These are phyloP conservation scores for Hippocampus mohnikei DNA, from an alignment of 2,113 vertebrate genomes.

Conservation along the genomic window DNA sequence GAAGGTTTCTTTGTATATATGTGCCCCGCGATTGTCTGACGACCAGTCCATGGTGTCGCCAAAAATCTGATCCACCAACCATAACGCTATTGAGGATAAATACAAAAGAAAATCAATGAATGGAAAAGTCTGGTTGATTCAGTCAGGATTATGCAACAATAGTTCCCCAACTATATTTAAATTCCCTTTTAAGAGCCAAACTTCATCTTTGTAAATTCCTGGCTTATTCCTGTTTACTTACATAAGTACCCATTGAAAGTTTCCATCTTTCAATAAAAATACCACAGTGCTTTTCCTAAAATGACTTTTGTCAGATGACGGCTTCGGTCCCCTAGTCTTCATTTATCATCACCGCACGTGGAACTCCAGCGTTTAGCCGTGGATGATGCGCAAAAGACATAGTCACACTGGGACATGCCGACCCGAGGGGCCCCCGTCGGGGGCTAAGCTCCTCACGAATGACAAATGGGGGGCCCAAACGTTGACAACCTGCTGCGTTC, in stretches of 20 bases:
- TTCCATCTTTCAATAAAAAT: background rate
- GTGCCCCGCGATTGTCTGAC: background rate
- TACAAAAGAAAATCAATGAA: background rate
- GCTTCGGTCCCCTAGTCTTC: constrained; percentile 6
- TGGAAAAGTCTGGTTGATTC: background rate
- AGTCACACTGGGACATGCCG: constrained; percentile 35
- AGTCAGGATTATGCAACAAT: background rate
- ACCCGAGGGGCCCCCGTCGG: constrained; percentile 25
- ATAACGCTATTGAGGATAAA: background rate
- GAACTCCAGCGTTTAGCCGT: constrained; percentile 53
- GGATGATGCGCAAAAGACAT: background rate
- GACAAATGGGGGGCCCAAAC: constrained; percentile 15
- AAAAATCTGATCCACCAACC: background rate
- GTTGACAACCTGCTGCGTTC: constrained; percentile 44
- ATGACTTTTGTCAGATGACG: background rate
- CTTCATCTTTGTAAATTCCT: background rate
- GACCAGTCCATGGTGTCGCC: background rate
- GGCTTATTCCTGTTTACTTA: too few relatives aligned
- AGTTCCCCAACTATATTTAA: background rate
- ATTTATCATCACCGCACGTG: constrained; percentile 2
- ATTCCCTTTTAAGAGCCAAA: background rate
- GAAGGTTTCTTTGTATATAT: background rate
- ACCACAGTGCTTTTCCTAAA: background rate
- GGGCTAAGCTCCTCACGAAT: constrained; percentile 52
- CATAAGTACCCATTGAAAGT: background rate